These are phyloP conservation scores for Macrotis lagotis DNA, from an alignment of 2,113 vertebrate genomes.

Conservation along the genomic window DNA sequence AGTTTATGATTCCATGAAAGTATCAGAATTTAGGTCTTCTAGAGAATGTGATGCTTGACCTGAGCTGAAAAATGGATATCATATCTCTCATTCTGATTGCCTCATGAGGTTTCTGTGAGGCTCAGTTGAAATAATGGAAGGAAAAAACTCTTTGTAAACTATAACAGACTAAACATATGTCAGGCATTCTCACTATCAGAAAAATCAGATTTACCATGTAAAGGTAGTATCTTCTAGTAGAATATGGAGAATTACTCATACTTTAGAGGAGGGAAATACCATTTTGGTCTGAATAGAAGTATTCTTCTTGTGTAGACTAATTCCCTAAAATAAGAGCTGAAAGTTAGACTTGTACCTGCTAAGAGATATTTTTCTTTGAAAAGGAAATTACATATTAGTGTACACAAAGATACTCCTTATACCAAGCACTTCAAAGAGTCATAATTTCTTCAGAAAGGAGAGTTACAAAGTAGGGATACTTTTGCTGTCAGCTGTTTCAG, in stretches of 20 bases:
- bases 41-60: not conserved
- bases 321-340: not conserved
- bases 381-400: not conserved
- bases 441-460: not conserved
- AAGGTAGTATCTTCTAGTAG: not conserved
- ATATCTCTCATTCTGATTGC: not conserved
- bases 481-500: not conserved
- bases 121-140: not conserved
- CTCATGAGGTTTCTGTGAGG: not conserved
- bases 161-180: not conserved
- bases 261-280: not conserved
- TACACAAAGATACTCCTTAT: not conserved
- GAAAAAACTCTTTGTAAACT: not conserved
- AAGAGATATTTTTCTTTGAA: too few species aligned
- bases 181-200: not conserved
- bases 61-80: not conserved
- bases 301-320: not conserved
- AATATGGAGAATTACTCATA: not conserved
- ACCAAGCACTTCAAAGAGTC: not conserved
- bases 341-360: too few species aligned
- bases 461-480: not conserved
- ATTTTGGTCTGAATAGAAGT: not conserved
- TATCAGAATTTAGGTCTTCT: not conserved
- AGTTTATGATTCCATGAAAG: not conserved
- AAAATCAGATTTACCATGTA: not conserved